Evolutionary conservation across 1,140 invertebrate species (phyloP), one percentile per base, ranked within the genome.

Genomic region (Ceratitis capitata): DNA sequence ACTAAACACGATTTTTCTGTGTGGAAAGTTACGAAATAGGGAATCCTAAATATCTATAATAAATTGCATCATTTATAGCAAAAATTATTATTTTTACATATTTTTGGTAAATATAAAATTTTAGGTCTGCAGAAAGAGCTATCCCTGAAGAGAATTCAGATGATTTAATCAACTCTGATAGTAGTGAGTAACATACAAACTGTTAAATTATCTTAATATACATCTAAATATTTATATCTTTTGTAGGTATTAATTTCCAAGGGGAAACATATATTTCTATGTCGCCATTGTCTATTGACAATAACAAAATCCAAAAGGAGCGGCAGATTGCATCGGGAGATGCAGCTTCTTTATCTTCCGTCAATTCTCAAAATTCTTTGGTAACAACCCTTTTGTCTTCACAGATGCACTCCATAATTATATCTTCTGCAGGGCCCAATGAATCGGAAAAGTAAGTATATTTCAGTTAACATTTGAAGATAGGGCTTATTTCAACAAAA

Each of bases 361-460:
- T 7, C 19, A 45, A 69, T 69, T 19, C 29, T 35, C 26, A 69
- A 69, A 69, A 69, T 69, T 69, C 26, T 32, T 16, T 69, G 29
- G 12, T 35, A 29, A 19, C 32, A 69, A 6, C 29, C 2, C 14
- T 86, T 95, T 94, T 91, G 94, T 94, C 51, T 88, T 95, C 29
- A 95, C 96, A 74, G 95, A 95, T 90, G 95, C 95, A 1, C 16
- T 94, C 94, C 10, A 95, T 94, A 86, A 92, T 95, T 19, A 91
- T 94, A 6, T 93, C 93, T 0, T 92, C 93, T 1, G 95, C 95
- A 32, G 94, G 95, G 93, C 86, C 92, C 93, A 84, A 89, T 90
- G 84, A 84, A 58, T 84, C 64, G 19, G 58, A 83, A 49, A 58
- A 84, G 49, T 84, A 58, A 53, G 42, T 35, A 84, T 23, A 84